Evolutionary conservation across 2,113 vertebrate species (phyloP), one percentile per base, ranked within the genome.

Genomic region (Gobius niger): DNA sequence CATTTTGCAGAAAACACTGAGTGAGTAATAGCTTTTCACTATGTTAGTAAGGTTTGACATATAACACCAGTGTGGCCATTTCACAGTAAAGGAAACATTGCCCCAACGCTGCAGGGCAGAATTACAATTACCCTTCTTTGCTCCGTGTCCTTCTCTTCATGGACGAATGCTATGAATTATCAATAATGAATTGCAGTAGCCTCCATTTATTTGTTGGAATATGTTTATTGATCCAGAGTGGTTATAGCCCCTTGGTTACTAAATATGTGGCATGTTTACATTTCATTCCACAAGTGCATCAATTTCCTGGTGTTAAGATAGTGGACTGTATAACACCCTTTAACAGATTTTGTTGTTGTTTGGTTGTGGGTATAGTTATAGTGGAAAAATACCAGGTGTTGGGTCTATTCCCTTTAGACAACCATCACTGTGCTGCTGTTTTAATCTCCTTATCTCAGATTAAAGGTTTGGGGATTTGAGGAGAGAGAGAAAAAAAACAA

Each of bases 401-500:
- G 56, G 49, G 10, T 64, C 71, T 66, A 52, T 46, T 73, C 72
- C 68, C 59, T 52, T 70, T 49, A 67, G 46, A 72, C 47, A 66
- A 65, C 76, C 47, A 80, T 80, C 44, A 42, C 10, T 76, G 63
- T 76, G 74, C 65, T 64, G 54, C 75, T 66, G 54, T 76, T 84
- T 77, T 62, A 83, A 82, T 87, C 80, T 84, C 63, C 82, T 82
- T 84, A 80, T 76, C 47, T 70, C n/a, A 75, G 77, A 88, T 85
- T 79, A 83, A 85, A 69, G 74, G 68, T 78, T 80, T 12, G 60
- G 61, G 65, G 67, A 68, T 76, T 80, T 76, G 57, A 74, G 56
- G 60, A 84, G 40, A 40, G 14, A 24, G 24, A 24, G n/a, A n/a
- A n/a, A 24, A 34, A 34, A 34, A 34, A 34, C 1, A 34, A 15